These are phyloP conservation scores for Argynnis bischoffii DNA, from an alignment of 2,888 invertebrate genomes.

Conservation along the genomic window DNA sequence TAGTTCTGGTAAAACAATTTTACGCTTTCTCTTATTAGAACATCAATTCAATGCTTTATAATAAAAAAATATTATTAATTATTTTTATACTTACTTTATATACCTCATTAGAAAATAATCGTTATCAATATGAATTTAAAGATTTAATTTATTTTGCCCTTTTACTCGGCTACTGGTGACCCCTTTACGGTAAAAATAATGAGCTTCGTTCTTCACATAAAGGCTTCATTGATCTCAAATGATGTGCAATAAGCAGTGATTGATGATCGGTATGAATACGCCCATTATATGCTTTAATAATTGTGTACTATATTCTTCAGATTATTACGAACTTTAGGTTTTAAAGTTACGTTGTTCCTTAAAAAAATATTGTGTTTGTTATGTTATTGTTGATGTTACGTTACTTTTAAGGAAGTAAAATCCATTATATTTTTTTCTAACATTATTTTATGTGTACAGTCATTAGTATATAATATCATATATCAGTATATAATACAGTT, in stretches of 20 bases:
- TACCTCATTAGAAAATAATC: too few relatives aligned
- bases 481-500: too few relatives aligned
- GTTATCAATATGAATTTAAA: neutral
- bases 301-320: slow-evolving; percentile 26
- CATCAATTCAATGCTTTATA: too few relatives aligned
- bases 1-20: neutral
- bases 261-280: slow-evolving; percentile 56
- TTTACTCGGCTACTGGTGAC: slow-evolving; percentile 39
- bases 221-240: slow-evolving; percentile 65
- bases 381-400: neutral
- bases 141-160: slow-evolving; percentile 10
- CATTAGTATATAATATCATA: too few relatives aligned
- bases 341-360: neutral
- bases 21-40: neutral
- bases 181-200: slow-evolving; percentile 59
- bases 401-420: neutral
- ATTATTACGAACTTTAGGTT: slow-evolving; percentile 20
- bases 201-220: slow-evolving; percentile 52
- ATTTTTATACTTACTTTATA: too few relatives aligned
- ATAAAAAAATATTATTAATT: too few relatives aligned
- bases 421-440: too few relatives aligned
- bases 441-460: neutral
- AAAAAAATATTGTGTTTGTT: neutral
- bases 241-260: slow-evolving; percentile 65
- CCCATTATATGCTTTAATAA: slow-evolving; percentile 37